Conservation (phyloP, 2,888 invertebrate species). For the Lasioglossum zephyrum region DNA sequence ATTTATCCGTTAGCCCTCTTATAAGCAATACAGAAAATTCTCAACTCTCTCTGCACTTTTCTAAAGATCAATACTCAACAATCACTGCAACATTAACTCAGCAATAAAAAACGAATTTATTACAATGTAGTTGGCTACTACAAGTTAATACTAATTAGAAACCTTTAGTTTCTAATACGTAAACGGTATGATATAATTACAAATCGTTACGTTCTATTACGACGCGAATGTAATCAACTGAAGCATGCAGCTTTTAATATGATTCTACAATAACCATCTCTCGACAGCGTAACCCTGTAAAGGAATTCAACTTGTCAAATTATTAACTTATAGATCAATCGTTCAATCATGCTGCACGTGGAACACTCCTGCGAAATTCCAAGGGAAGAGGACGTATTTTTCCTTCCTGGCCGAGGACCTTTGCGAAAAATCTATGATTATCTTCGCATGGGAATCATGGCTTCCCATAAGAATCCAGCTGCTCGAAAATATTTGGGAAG, state of each 20-base stretch:
- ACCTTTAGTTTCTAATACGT: neutral
- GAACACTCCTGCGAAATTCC: constrained; percentile 76
- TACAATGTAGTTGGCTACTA: neutral
- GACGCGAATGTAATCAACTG: neutral
- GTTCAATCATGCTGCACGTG: constrained; percentile 53
- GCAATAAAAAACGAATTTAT: neutral
- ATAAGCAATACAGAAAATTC: neutral
- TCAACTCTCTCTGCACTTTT: neutral
- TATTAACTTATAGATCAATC: neutral
- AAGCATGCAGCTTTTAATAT: constrained; percentile 24
- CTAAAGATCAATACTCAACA: neutral
- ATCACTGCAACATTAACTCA: neutral
- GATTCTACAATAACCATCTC: neutral
- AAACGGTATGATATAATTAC: neutral
- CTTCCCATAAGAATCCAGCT: constrained; percentile 78
- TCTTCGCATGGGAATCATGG: constrained; percentile 73
- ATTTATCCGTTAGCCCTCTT: neutral
- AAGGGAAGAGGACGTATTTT: constrained; percentile 68
- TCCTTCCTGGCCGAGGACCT: constrained; percentile 69
- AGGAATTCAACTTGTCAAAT: neutral
- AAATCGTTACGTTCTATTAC: neutral
- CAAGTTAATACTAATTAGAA: neutral
- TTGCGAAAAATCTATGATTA: constrained; percentile 53
- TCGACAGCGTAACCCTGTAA: neutral
- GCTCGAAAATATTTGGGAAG: constrained; percentile 80